phyloP scores from a whole-genome alignment of 2,113 vertebrate species.

The Hyaena hyaena region DNA sequence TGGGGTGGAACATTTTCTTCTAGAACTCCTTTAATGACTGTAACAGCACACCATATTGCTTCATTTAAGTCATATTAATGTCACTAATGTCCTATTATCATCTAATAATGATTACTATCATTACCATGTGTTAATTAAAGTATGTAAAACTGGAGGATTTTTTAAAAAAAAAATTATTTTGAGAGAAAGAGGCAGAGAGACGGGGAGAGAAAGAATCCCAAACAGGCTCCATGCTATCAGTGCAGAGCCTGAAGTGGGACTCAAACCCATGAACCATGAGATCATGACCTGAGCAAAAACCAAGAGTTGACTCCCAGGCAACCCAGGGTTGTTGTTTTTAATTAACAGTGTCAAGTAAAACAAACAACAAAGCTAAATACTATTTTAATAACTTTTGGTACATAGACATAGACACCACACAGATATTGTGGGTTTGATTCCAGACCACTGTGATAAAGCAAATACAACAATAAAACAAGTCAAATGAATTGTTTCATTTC shows the following conservation, averaged over 20 bases:
- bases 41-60: not conserved
- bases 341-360: not conserved
- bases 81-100: not conserved
- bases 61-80: not conserved
- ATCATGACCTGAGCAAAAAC: no score
- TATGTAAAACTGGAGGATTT: not conserved
- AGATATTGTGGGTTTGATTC: no score
- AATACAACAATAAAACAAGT: no score
- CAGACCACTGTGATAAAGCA: no score
- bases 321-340: not conserved
- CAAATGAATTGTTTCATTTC: no score
- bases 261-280: no score
- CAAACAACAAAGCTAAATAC: not conserved
- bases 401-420: not conserved
- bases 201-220: no score
- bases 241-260: no score
- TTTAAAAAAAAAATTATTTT: no score
- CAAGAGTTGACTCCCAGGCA: no score
- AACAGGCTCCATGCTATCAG: no score
- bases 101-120: constrained; percentile 5
- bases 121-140: not conserved
- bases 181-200: no score
- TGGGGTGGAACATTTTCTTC: not conserved
- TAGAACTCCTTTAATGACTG: not conserved
- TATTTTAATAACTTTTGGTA: constrained; percentile 25